Base-by-base conservation (phyloP, 2,113 vertebrate species). In the Apus apus region DNA sequence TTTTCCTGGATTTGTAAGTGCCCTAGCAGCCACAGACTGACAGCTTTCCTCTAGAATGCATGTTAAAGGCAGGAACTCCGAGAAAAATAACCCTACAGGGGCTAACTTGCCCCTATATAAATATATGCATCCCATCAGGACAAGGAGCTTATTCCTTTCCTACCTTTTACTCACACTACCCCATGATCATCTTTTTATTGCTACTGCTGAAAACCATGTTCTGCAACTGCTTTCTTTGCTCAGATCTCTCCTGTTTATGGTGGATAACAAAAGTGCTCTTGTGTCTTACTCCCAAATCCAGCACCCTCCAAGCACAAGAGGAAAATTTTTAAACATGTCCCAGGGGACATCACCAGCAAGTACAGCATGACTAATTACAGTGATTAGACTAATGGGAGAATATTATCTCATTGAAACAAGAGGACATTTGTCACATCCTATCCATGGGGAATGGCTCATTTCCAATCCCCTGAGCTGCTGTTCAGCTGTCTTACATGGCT, bases 341-440 rank as follows among this genome's bases (percentile, higher is more conserved):
- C 86, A 93, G n/a, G 45, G 76, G 87, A 81, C 65, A 75, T 48
- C 76, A 72, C 77, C 77, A 81, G 40, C 1, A 11, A 94, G 65
- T 53, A 75, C 43, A 84, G 84, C 53, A 45, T 57, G 77, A 91
- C 70, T 89, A 77, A 94, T 78, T 75, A 75, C 48, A 85, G 61
- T 57, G 53, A 92, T 91, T 50, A 91, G 40, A 72, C 40, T 91
- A 95, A 91, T 36, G 16, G 45, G 34, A 92, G 54, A 77, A 81
- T 45, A 92, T 92, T 60, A 85, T 91, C 61, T 91, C 94, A 72
- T 19, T 53, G 84, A 87, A 93, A 94, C 45, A 94, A 61, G 70
- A 78, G 87, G 89, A 64, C 45, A 43, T 93, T 79, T 90, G 89
- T 89, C 83, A 95, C 61, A 50, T 64, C 53, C 68, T 20, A 48